Percentiles rank a stretch among this genome's conserved stretches.
Evolutionary conservation across 2,888 invertebrate genomes (phyloP).

Genomic region (Hirudinaria manillensis): DNA sequence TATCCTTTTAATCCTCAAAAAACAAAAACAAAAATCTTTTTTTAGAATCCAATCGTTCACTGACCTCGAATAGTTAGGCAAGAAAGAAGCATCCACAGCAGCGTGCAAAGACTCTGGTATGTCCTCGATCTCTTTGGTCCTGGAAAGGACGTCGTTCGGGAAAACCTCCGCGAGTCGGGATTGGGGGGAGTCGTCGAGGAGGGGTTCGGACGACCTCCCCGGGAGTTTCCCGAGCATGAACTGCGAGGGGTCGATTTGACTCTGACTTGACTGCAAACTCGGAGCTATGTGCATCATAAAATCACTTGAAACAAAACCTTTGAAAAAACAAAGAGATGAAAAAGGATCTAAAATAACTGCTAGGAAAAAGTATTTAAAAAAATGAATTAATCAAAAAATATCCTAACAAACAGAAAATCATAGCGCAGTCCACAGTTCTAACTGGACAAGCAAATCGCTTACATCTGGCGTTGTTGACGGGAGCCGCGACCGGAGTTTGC

Average conservation of each 20-base stretch:
- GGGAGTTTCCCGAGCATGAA: conserved; percentile 40
- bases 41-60: not conserved
- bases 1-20: not conserved
- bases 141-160: conserved; percentile 24
- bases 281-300: conserved; percentile 14
- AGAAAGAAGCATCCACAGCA: not conserved
- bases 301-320: conserved; percentile 6
- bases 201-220: conserved; percentile 36
- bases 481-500: not conserved
- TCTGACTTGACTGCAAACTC: conserved; percentile 19
- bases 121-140: conserved; percentile 50
- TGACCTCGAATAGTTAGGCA: not conserved
- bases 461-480: not conserved
- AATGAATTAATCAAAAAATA: not conserved
- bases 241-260: conserved; percentile 38
- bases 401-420: too few relatives aligned
- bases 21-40: not conserved
- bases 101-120: conserved; percentile 44
- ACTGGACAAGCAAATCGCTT: not conserved
- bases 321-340: not conserved
- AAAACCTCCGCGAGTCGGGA: not conserved
- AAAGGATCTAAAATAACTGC: too few relatives aligned
- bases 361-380: not conserved
- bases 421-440: too few relatives aligned
- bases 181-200: conserved; percentile 17